Conservation (phyloP, 2,113 vertebrate species). For the Cavia aperea region DNA sequence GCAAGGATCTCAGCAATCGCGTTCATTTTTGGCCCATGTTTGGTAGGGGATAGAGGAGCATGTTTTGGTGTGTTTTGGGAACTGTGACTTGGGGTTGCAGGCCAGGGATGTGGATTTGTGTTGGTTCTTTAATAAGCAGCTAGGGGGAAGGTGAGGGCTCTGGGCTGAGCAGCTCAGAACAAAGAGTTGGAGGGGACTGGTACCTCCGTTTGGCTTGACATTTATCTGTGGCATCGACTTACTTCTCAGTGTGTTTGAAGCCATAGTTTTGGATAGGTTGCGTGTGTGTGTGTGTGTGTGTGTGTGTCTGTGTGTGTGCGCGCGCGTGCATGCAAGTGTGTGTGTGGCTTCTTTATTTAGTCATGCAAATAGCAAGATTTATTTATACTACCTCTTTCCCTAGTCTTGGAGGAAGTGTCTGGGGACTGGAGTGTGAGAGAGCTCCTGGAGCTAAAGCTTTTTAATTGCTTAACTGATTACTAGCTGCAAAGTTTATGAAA, state of each 20-base stretch:
- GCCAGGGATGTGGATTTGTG: not conserved
- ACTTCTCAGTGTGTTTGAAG: constrained; percentile 50
- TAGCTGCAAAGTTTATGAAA: constrained; percentile 21
- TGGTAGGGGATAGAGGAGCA: not conserved
- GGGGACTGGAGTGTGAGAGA: constrained; percentile 26
- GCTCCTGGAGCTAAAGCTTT: constrained; percentile 28
- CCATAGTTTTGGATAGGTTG: not conserved
- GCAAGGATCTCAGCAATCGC: not conserved
- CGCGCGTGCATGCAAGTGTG: not conserved
- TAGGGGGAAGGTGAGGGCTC: not conserved
- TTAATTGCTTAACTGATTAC: constrained; percentile 48
- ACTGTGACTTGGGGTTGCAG: not conserved
- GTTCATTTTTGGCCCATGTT: not conserved
- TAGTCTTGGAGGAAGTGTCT: constrained; percentile 42
- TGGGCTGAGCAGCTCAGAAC: constrained; percentile 33
- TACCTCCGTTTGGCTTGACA: constrained; percentile 6
- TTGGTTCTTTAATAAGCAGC: not conserved
- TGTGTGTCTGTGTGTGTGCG: not conserved
- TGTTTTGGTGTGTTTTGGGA: not conserved
- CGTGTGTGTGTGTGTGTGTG: not conserved
- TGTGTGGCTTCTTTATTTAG: constrained; percentile 46
- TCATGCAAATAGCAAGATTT: constrained; percentile 25
- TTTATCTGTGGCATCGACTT: constrained; percentile 38
- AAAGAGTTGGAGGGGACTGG: constrained; percentile 38
- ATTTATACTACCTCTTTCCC: constrained; percentile 41